These are phyloP conservation scores for Meloidogyne chitwoodi DNA, from an alignment of 1,140 invertebrate species.

Conservation along the genomic window DNA sequence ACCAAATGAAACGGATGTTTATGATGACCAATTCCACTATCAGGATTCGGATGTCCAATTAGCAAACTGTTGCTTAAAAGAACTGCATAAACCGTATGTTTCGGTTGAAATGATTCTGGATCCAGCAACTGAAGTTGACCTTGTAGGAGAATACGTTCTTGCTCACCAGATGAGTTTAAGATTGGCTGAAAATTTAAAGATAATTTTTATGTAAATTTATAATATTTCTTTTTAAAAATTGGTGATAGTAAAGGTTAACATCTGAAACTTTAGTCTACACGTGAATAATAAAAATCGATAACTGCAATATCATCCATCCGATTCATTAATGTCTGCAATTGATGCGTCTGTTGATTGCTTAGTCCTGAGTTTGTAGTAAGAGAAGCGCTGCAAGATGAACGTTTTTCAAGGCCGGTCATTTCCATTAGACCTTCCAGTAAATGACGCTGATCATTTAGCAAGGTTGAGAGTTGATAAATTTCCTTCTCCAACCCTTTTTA, in stretches of 20 bases:
- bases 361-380: slow-evolving; percentile 59
- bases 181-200: slow-evolving; percentile 34
- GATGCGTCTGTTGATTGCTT: slow-evolving; percentile 60
- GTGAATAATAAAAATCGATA: slow-evolving; percentile 1
- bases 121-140: slow-evolving; percentile 51
- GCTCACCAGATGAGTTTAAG: slow-evolving; percentile 44
- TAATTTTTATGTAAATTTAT: too few species aligned
- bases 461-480: slow-evolving; percentile 94
- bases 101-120: slow-evolving; percentile 47
- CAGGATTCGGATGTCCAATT: slow-evolving; percentile 36
- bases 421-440: slow-evolving; percentile 75
- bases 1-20: slow-evolving; percentile 17
- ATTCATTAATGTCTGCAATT: slow-evolving; percentile 66
- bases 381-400: slow-evolving; percentile 66
- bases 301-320: slow-evolving; percentile 61
- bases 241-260: neutral
- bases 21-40: slow-evolving; percentile 1
- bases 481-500: slow-evolving; percentile 83
- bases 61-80: slow-evolving; percentile 47
- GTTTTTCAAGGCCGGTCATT: slow-evolving; percentile 61
- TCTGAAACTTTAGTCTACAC: neutral
- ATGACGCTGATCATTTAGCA: slow-evolving; percentile 85
- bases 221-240: slow-evolving; percentile 1
- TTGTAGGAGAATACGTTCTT: slow-evolving; percentile 53
- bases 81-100: slow-evolving; percentile 51